These are phyloP conservation scores for Cercopithecus petaurista DNA, from an alignment of 2,797 vertebrate species.

Conservation along the genomic window DNA sequence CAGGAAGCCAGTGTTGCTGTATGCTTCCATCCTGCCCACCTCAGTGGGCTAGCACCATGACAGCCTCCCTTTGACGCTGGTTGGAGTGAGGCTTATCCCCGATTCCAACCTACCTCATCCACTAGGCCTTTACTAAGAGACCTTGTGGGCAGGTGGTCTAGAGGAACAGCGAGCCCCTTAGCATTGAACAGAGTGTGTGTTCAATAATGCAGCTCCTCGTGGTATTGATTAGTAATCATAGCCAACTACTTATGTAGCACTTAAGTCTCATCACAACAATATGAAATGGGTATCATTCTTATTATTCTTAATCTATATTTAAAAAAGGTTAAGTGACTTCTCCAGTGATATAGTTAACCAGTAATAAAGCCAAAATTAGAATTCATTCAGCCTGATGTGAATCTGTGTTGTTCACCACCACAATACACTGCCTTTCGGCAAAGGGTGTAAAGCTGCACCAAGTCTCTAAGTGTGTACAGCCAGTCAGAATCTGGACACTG, in stretches of 20 bases:
- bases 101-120: too few species aligned
- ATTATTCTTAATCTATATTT: neutral
- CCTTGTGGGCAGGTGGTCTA: neutral
- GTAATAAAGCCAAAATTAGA: constrained; percentile 13
- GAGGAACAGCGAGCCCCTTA: neutral
- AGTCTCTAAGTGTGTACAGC: neutral
- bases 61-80: neutral
- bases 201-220: neutral
- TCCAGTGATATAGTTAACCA: neutral
- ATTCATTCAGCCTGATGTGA: neutral
- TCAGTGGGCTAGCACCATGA: neutral
- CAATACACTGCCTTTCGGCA: neutral
- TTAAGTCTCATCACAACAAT: neutral
- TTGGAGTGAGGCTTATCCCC: neutral
- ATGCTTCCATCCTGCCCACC: neutral
- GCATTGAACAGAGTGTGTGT: neutral
- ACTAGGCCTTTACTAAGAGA: neutral
- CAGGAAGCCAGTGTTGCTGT: neutral
- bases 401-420: neutral
- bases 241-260: neutral
- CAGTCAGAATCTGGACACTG: neutral
- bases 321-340: constrained; percentile 7
- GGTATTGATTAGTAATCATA: neutral
- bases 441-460: neutral
- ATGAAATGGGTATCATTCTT: neutral